phyloP scores from a whole-genome alignment of 2,888 invertebrate species.

The Crossocerus cetratus region DNA sequence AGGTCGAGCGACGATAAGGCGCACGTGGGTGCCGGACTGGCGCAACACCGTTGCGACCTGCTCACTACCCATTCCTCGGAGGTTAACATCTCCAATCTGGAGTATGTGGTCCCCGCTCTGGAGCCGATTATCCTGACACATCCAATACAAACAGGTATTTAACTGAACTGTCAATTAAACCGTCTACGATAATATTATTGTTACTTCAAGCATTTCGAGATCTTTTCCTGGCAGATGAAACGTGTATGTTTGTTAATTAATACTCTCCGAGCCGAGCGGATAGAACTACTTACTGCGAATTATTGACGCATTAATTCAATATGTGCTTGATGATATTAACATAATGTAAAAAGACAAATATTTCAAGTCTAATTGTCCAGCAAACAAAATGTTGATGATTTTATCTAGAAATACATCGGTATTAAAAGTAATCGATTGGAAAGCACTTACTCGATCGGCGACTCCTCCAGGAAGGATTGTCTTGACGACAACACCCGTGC shows the following conservation, averaged over 20 bases:
- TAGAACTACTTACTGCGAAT: background rate
- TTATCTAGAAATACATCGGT: background rate
- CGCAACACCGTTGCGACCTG: slow-evolving; percentile 96
- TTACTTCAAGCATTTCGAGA: background rate
- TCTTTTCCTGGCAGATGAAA: too few species aligned
- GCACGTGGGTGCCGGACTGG: slow-evolving; percentile 96
- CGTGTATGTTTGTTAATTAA: background rate
- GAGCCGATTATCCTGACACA: slow-evolving; percentile 90
- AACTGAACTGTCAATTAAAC: slow-evolving; percentile 32
- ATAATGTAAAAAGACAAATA: too few species aligned
- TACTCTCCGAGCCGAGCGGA: background rate
- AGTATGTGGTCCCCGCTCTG: slow-evolving; percentile 99
- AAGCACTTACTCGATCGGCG: slow-evolving; percentile 90
- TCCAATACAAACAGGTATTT: slow-evolving; percentile 21
- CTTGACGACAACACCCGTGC: slow-evolving; percentile 99
- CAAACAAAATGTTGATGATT: too few species aligned
- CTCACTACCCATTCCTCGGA: slow-evolving; percentile 97
- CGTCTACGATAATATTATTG: background rate
- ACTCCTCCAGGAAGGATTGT: slow-evolving; percentile 98
- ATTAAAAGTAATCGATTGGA: background rate
- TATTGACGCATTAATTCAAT: too few species aligned
- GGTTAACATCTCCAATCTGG: slow-evolving; percentile 95
- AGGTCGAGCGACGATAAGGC: slow-evolving; percentile 95
- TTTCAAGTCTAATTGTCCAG: too few species aligned
- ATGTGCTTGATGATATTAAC: too few species aligned